A percentile compares a stretch with the other conserved stretches of the same genome.
These are phyloP conservation scores for Bos taurus DNA, from an alignment of 2,113 vertebrate species.

Conservation along the genomic window ARS-UCD2.0 NC_037343.1:22987501-22988000, in stretches of 20 bases:
- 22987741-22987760: background rate
- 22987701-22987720: background rate
- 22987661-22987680: background rate
- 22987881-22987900: background rate
- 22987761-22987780: background rate
- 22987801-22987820: background rate
- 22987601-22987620: fast-evolving
- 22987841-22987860: conserved; percentile 3
- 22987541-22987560: background rate
- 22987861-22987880: background rate
- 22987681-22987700: background rate
- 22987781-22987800: background rate
- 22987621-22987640: background rate
- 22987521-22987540: background rate
- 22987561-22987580: background rate
- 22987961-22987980: background rate
- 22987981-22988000: background rate
- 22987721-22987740: background rate
- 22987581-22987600: background rate
- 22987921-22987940: background rate
- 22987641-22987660: background rate
- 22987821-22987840: background rate
- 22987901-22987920: background rate
- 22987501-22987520: background rate
- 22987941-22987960: background rate